Percentiles rank a stretch among this genome's conserved stretches.
phyloP scores from a whole-genome alignment of 2,888 invertebrate genomes.

The Tromatobia lineatoria region DNA sequence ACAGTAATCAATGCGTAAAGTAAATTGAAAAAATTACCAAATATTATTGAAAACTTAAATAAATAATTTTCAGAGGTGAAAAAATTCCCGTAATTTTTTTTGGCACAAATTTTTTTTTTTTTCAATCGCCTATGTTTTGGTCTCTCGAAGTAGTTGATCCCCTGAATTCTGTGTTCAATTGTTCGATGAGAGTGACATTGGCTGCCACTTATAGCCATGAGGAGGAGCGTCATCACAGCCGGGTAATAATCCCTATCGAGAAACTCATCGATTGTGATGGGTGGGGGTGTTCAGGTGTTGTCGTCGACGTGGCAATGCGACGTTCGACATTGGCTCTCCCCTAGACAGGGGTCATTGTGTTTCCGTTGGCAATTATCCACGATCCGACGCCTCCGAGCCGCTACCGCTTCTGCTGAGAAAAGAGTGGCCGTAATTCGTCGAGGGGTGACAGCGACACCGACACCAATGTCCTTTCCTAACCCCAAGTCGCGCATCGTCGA shows the following conservation, averaged over 20 bases:
- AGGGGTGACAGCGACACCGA: constrained; percentile 31
- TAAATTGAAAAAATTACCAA: too few species aligned
- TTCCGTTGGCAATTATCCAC: constrained; percentile 78
- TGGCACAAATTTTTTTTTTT: too few species aligned
- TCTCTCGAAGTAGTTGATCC: too few species aligned
- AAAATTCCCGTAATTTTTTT: too few species aligned
- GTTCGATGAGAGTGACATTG: constrained; percentile 53
- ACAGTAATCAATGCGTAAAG: too few species aligned
- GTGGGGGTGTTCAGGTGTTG: constrained; percentile 55
- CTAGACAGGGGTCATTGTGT: constrained; percentile 74
- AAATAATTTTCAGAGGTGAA: too few species aligned
- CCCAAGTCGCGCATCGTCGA: constrained; percentile 51
- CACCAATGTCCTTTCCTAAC: constrained; percentile 44
- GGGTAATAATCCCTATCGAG: constrained; percentile 60
- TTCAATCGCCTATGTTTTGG: too few species aligned
- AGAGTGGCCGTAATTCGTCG: constrained; percentile 38
- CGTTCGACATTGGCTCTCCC: constrained; percentile 42
- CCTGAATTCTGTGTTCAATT: constrained; percentile 49
- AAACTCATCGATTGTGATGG: constrained; percentile 46
- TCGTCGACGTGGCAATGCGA: constrained; percentile 21
- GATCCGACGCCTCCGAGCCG: constrained; percentile 80
- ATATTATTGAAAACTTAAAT: too few species aligned
- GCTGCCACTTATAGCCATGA: constrained; percentile 38
- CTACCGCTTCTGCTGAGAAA: constrained; percentile 47
- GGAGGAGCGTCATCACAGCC: constrained; percentile 6